Base-by-base conservation (phyloP, 92 coral and sea anemone genomes). In the Galaxea fascicularis region DNA sequence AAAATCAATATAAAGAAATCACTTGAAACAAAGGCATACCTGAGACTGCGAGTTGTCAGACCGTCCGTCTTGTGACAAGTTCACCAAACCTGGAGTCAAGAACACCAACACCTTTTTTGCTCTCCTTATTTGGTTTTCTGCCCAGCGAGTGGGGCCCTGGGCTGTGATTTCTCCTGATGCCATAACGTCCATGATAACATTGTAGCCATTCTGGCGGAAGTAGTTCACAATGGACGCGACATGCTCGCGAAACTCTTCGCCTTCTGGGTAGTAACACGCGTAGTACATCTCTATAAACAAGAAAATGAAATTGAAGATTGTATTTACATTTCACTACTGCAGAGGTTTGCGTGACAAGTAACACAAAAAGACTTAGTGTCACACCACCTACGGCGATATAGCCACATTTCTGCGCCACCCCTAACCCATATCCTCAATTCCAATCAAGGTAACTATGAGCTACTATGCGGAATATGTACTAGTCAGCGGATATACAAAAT, bases 91-190 rank as follows among this genome's bases (percentile, higher is more conserved):
- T 14, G 87, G 87, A 4, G 87, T 62, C 72, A 83, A 46, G 31
- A 83, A 83, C 26, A 83, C 47, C 81, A 83, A 21, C 65, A 83
- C 87, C 49, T 83, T 83, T 22, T 21, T 74, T 0, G 87, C 87
- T 28, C 26, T 74, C 35, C 81, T 83, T 0, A 83, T 83, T 51
- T 83, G 87, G 35, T 47, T 47, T 53, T 83, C 87, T 18, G 74
- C 87, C 87, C 87, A 83, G 17, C 87, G 65, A n/a, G 81, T 83
- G n/a, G 87, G 87, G 24, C 87, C 87, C 63, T 83, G 80, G 29
- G 87, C 74, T 18, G 58, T 74, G 16, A 83, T 83, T 49, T 83
- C 87, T 13, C 24, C 58, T 4, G 87, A 74, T 26, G 65, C 82
- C 87, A 83, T 83, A 12, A 15, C 74, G 65, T 83, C 87, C 87